These are phyloP conservation scores for Apeltes quadracus DNA, from an alignment of 2,113 vertebrate species.

Conservation along the genomic window DNA sequence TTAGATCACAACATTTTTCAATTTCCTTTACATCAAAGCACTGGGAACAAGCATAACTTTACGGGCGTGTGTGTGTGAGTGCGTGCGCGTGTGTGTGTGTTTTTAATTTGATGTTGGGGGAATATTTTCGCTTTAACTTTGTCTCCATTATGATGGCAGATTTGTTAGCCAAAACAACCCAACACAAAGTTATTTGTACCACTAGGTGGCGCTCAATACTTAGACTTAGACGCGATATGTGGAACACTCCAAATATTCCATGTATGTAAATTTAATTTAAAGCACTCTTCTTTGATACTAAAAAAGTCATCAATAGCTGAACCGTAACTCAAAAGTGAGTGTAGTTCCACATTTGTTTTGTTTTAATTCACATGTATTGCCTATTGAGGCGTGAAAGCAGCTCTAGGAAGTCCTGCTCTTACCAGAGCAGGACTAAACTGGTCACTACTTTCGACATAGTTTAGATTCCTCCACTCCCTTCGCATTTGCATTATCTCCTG, in stretches of 20 bases:
- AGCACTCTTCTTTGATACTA: constrained; percentile 6
- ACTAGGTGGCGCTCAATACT: constrained; percentile 46
- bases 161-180: neutral
- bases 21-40: neutral
- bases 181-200: constrained; percentile 27
- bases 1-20: neutral
- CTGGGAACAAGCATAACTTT: neutral
- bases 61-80: neutral
- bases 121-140: neutral
- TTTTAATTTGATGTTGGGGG: neutral
- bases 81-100: neutral
- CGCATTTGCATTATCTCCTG: no score
- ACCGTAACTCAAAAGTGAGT: neutral
- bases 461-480: no score
- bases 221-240: neutral
- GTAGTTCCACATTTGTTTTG: neutral
- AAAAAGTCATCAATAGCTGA: neutral
- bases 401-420: no score
- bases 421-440: no score
- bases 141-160: neutral
- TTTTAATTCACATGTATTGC: neutral
- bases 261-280: neutral
- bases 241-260: neutral
- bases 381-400: no score
- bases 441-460: neutral